A percentile compares a stretch with the other conserved stretches of the same genome.
Evolutionary conservation across 2,888 invertebrate species (phyloP).

Genomic region (Tenthredo distinguenda): DNA sequence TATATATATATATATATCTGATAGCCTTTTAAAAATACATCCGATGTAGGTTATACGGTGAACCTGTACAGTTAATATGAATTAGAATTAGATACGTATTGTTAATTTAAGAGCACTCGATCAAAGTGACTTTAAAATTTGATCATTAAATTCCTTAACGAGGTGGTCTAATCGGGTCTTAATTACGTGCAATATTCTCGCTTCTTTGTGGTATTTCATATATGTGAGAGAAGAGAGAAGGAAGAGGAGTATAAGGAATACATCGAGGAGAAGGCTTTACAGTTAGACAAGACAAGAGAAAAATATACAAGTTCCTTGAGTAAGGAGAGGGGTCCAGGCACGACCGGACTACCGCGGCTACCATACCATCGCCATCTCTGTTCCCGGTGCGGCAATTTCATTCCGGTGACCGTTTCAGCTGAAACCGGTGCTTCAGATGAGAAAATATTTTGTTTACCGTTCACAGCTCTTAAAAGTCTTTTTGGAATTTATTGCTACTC

Average conservation of each 20-base stretch:
- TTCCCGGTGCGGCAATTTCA: slow-evolving; percentile 4
- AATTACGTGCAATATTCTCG: slow-evolving; percentile 57
- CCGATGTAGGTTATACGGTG: not conserved
- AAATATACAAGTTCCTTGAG: slow-evolving; percentile 44
- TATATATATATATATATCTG: not conserved
- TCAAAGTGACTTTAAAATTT: not conserved
- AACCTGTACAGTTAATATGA: not conserved
- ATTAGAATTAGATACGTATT: not conserved
- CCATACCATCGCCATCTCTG: slow-evolving; percentile 7
- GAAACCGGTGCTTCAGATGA: slow-evolving; percentile 35
- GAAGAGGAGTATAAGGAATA: not conserved
- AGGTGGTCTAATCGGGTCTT: slow-evolving; percentile 47
- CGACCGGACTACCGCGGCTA: slow-evolving; percentile 19
- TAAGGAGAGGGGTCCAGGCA: slow-evolving; percentile 15
- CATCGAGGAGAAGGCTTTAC: slow-evolving; percentile 61
- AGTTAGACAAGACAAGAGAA: slow-evolving; percentile 64
- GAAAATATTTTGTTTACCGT: slow-evolving; percentile 36
- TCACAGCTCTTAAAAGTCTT: not conserved
- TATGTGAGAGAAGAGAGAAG: slow-evolving; percentile 53
- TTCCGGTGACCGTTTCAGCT: slow-evolving; percentile 7
- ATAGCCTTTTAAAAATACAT: not conserved
- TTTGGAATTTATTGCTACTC: not conserved
- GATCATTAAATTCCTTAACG: slow-evolving; percentile 28
- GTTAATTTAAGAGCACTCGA: not conserved
- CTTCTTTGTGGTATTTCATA: slow-evolving; percentile 11